These are phyloP conservation scores for Campoletis sonorensis DNA, from an alignment of 1,140 invertebrate species.

Conservation along the genomic window DNA sequence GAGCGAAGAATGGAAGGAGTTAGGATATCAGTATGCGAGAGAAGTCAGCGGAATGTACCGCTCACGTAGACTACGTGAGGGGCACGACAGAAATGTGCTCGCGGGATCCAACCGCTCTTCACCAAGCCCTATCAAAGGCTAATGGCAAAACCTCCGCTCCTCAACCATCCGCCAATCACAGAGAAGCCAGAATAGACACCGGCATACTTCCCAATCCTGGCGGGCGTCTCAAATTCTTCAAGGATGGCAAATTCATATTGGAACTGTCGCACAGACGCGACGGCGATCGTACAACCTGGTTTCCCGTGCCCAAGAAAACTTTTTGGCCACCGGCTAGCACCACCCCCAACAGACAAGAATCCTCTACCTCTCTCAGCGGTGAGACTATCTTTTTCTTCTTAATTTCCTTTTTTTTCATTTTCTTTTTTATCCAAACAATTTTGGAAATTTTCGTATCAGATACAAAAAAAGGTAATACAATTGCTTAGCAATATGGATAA, in stretches of 20 bases:
- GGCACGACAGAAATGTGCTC: slow-evolving; percentile 76
- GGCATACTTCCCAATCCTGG: slow-evolving; percentile 71
- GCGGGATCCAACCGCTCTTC: slow-evolving; percentile 73
- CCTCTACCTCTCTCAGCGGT: slow-evolving; percentile 82
- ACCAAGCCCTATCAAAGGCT: slow-evolving; percentile 71
- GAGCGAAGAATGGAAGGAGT: slow-evolving; percentile 71
- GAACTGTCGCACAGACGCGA: slow-evolving; percentile 89
- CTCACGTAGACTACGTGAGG: slow-evolving; percentile 74
- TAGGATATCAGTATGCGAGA: slow-evolving; percentile 74
- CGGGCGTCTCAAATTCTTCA: slow-evolving; percentile 79
- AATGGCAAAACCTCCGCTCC: slow-evolving; percentile 74
- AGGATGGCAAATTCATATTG: slow-evolving; percentile 92
- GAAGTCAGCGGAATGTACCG: slow-evolving; percentile 75
- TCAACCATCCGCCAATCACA: slow-evolving; percentile 65
- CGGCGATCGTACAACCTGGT: slow-evolving; percentile 89
- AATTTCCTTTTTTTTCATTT: neutral
- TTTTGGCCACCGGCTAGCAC: slow-evolving; percentile 87
- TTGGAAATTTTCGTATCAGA: neutral
- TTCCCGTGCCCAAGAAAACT: slow-evolving; percentile 90
- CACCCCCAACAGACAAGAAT: slow-evolving; percentile 79
- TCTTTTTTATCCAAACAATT: neutral
- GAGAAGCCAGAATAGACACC: slow-evolving; percentile 63
- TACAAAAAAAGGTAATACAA: too few species aligned
- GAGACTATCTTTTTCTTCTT: slow-evolving; percentile 65
- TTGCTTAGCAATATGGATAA: too few species aligned